A percentile compares a stretch with the other conserved stretches of the same genome.
Conservation (phyloP, 2,888 invertebrate genomes). For the Chymomyza amoena region DNA sequence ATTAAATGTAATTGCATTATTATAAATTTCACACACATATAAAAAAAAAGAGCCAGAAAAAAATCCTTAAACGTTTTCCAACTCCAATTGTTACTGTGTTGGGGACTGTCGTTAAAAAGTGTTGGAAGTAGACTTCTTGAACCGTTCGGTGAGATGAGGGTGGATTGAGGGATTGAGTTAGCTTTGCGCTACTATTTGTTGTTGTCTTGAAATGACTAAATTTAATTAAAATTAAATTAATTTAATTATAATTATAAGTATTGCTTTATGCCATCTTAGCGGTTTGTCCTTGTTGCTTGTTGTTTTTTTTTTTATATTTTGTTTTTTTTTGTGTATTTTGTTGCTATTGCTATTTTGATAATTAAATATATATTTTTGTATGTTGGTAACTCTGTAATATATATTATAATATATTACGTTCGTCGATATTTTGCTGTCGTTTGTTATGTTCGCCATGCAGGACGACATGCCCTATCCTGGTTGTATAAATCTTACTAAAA, state of each 20-base stretch:
- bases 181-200: not conserved
- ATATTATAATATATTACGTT: not conserved
- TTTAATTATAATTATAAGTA: constrained; percentile 61
- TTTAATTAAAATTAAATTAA: constrained; percentile 49
- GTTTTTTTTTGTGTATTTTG: constrained; percentile 10
- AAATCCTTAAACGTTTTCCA: constrained; percentile 7
- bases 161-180: not conserved
- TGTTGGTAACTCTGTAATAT: not conserved
- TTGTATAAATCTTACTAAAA: not conserved
- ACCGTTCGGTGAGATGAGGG: not conserved
- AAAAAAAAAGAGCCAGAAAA: constrained; percentile 23
- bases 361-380: not conserved
- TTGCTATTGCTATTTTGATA: constrained; percentile 14
- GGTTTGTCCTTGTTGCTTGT: constrained; percentile 59
- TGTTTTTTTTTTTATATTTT: constrained; percentile 12
- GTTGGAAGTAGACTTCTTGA: constrained; percentile 1
- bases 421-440: not conserved
- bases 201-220: constrained; percentile 40
- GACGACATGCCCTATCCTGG: not conserved
- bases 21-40: constrained; percentile 33
- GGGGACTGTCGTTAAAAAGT: constrained; percentile 6
- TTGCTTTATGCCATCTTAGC: constrained; percentile 71
- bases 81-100: not conserved
- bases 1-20: constrained; percentile 40
- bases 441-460: not conserved